phyloP scores from a whole-genome alignment of 2,113 vertebrate species.

The Corvus moneduloides region DNA sequence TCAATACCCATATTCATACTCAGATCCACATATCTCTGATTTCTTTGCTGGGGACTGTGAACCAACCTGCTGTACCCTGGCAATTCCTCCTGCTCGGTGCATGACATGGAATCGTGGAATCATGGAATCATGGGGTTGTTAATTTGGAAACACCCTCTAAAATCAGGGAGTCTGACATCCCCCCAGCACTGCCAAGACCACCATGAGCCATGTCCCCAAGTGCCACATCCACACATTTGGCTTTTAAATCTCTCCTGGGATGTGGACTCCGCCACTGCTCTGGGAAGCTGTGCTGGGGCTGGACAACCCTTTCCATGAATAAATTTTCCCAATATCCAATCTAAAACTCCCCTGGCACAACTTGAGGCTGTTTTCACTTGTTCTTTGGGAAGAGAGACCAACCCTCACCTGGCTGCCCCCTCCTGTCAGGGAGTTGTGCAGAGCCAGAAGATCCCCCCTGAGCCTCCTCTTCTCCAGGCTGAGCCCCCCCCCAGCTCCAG shows the following conservation, averaged over 20 bases:
- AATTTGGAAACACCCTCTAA: neutral
- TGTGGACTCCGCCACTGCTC: neutral
- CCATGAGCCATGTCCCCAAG: neutral
- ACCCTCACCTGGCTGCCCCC: rapidly evolving
- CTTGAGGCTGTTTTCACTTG: neutral
- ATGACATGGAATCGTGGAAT: neutral
- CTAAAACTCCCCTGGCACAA: neutral
- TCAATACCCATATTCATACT: no score
- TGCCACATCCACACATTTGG: neutral
- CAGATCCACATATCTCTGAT: neutral
- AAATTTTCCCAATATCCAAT: neutral
- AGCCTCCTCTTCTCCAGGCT: neutral
- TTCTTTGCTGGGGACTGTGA: neutral
- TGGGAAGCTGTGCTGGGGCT: neutral
- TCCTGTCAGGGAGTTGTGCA: neutral
- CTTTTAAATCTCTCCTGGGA: neutral
- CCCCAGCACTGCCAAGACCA: neutral
- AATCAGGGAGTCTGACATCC: neutral
- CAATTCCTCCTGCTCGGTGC: neutral
- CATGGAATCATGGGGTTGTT: neutral
- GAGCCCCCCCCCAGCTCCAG: neutral
- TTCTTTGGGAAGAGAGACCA: neutral
- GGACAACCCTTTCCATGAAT: neutral
- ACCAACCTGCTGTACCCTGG: neutral
- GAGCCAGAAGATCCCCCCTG: neutral